These are phyloP conservation scores for Stenodema calcarata DNA, from an alignment of 2,888 invertebrate species.

Conservation along the genomic window DNA sequence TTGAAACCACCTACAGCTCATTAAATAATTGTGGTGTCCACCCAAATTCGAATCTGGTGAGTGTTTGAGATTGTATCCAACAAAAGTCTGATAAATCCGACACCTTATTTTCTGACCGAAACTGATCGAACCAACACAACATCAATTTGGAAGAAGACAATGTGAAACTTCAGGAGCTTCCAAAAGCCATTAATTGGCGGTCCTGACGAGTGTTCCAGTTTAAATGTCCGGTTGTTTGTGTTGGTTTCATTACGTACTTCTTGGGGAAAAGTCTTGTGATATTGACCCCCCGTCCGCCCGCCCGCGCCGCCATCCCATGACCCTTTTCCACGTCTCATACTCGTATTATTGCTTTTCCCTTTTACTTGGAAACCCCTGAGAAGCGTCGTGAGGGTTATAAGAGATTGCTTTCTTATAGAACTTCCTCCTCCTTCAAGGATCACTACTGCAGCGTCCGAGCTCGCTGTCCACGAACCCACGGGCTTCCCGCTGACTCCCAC, in stretches of 20 bases:
- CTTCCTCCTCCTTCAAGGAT: not conserved
- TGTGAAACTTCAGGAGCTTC: not conserved
- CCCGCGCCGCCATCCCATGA: too few relatives aligned
- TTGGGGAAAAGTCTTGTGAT: not conserved
- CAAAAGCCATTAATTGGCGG: constrained; percentile 5
- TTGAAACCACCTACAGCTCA: too few relatives aligned
- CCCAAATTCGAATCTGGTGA: too few relatives aligned
- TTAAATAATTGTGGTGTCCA: too few relatives aligned
- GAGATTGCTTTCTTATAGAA: constrained; percentile 23
- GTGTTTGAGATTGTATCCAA: too few relatives aligned
- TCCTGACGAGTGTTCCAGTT: constrained; percentile 10
- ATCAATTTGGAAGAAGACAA: too few relatives aligned
- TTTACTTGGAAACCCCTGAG: not conserved
- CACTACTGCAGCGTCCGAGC: not conserved
- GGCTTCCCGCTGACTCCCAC: constrained; percentile 1
- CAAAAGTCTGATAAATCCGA: too few relatives aligned
- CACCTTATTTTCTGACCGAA: too few relatives aligned
- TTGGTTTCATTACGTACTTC: constrained; percentile 16
- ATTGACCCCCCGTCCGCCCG: not conserved
- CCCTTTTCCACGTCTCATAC: not conserved
- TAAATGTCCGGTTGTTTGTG: not conserved
- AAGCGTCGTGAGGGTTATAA: not conserved
- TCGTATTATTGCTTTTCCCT: constrained; percentile 19
- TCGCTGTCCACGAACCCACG: not conserved
- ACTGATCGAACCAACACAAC: too few relatives aligned